A percentile compares a stretch with the other conserved stretches of the same genome.
Conservation (phyloP, 1,140 invertebrate species). For the Agrilus planipennis region DNA sequence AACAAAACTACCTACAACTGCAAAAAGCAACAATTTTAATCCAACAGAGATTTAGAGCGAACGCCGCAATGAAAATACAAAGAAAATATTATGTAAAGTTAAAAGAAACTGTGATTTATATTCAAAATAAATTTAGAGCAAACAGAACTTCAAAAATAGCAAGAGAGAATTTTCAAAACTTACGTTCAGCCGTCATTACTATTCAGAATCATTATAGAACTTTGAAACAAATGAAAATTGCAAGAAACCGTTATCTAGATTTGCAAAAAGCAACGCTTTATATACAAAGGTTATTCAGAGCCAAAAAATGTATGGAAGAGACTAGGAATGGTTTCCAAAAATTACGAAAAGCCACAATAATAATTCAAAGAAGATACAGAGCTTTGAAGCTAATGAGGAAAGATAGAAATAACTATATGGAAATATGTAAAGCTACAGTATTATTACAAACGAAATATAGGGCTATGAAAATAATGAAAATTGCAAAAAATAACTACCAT, state of each 20-base stretch:
- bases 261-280: conserved; percentile 11
- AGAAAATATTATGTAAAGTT: conserved; percentile 17
- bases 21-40: conserved; percentile 33
- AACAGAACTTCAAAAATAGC: conserved; percentile 10
- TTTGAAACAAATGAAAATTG: conserved; percentile 26
- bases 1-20: conserved; percentile 28
- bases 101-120: conserved; percentile 3
- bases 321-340: conserved; percentile 7
- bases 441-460: conserved; percentile 25
- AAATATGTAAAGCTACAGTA: conserved; percentile 9
- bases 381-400: conserved; percentile 8
- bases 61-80: conserved; percentile 15
- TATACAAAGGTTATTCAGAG: conserved; percentile 19
- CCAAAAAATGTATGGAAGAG: not conserved
- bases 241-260: conserved; percentile 6
- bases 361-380: conserved; percentile 18
- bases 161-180: conserved; percentile 13
- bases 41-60: conserved; percentile 30
- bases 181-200: conserved; percentile 20
- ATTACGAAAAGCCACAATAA: conserved; percentile 9
- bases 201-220: conserved; percentile 37
- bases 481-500: conserved; percentile 15
- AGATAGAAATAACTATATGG: conserved; percentile 15
- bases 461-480: conserved; percentile 4
- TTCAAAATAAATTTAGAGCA: conserved; percentile 38